Evolutionary conservation across 2,113 vertebrate genomes (phyloP), one percentile per base, ranked within the genome.

Genomic region (Dromiciops gliroides): DNA sequence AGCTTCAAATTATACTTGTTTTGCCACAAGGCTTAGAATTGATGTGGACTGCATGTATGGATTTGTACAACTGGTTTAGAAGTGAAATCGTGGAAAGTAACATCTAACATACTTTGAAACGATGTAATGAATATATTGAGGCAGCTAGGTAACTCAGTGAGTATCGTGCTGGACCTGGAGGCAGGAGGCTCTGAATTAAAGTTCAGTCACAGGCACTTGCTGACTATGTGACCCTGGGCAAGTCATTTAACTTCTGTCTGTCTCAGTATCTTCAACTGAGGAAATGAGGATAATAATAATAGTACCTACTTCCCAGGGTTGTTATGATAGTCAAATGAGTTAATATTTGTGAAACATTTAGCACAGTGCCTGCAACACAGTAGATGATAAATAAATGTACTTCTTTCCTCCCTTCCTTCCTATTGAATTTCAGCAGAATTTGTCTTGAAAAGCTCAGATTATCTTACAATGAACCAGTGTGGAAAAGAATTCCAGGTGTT

Each of bases 1-100:
- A 11, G 25, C 52, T 97, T 95, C 50, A 92, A 96, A 90, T 51
- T 53, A n/a, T n/a, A 90, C 25, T 90, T 97, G 93, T 95, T 93
- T 90, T 95, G 67, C 3, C 92, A 97, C 96, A 94, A 60, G 75
- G 48, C 16, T 1, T 44, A 50, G 37, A 22, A 92, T 48, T 92
- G 53, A n/a, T 0, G 28, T 22, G 0, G 6, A 31, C 31, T 50
- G 26, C 48, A 22, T 44, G 9, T 24, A 5, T 92, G 49, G 8
- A 28, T 49, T 12, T 44, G 16, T 8, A 56, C 88, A 47, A 37
- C 89, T 93, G 91, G 93, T 96, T 95, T 51, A 94, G 89, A 89
- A 53, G 0, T 92, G 56, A 60, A 91, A 52, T 50, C 0, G 0
- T 93, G 91, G 96, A 51, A 90, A 24, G 6, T 19, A 50, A 89